Conservation (phyloP, 1,140 invertebrate species). For the Ladona fulva region DNA sequence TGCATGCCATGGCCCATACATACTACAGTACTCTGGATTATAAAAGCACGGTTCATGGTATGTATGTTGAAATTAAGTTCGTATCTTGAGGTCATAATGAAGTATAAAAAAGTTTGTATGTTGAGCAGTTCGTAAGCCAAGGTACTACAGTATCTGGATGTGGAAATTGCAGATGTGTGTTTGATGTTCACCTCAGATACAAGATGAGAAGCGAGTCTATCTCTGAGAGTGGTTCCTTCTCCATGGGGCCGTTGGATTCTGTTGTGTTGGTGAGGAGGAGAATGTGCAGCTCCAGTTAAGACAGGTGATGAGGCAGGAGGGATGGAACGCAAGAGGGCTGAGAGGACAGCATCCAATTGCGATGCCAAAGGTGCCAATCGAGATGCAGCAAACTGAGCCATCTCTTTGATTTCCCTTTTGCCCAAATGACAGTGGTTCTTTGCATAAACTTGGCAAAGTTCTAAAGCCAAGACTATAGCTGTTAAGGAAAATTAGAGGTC, state of each 20-base stretch:
- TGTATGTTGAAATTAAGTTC: no score
- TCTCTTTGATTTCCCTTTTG: not conserved
- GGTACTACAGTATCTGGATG: no score
- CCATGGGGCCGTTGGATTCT: not conserved
- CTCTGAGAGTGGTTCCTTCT: not conserved
- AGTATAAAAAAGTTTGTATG: no score
- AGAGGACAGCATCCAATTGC: not conserved
- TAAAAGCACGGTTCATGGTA: no score
- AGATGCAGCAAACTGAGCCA: not conserved
- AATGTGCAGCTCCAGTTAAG: not conserved
- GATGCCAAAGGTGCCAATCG: not conserved
- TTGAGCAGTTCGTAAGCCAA: no score
- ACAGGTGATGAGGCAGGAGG: not conserved
- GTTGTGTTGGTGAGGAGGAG: not conserved
- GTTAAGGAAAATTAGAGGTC: not conserved
- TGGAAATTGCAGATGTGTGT: no score
- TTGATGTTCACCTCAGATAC: not conserved
- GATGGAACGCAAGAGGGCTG: not conserved
- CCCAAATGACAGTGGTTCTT: not conserved
- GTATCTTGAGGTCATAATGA: no score
- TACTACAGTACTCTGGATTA: no score
- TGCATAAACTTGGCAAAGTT: not conserved
- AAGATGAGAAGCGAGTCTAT: not conserved
- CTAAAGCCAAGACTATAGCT: not conserved
- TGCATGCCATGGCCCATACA: no score